Evolutionary conservation across 1,140 invertebrate genomes (phyloP), one percentile per base, ranked within the genome.

Genomic region (Latrodectus geometricus): DNA sequence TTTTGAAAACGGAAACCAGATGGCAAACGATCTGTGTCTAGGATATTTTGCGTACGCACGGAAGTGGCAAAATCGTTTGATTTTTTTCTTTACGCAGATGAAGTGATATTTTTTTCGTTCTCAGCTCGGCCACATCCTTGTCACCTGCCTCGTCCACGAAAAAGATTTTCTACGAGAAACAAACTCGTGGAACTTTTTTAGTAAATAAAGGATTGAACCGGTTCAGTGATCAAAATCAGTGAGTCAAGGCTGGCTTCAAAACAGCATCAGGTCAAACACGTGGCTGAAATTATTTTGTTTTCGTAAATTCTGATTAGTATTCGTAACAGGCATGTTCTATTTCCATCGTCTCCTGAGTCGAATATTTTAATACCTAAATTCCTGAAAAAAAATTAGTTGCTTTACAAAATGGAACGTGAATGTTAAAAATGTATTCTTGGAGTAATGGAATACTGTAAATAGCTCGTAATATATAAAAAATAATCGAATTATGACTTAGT

Each of bases 1-100:
- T n/a, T n/a, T 48, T 17, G 70, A 23, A 73, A 73, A 73, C 70
- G 70, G 70, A 73, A 73, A 73, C 70, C 70, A 73, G 70, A 73
- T 73, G 70, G 70, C 48, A 50, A 23, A 73, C 70, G 70, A 73
- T 73, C 5, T 17, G 21, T 14, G n/a, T 17, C n/a, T 49, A 8
- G 54, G 54, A 61, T 35, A 35, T 35, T 35, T 35, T 35, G 54
- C 17, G 54, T 23, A 9, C 70, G 23, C 70, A 8, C 70, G 70
- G 70, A 73, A 73, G 70, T 49, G 35, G 70, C 12, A 23, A 15
- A 50, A 48, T n/a, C 70, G 48, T 50, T 23, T 2, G 5, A 14
- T 23, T 49, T n/a, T 35, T 35, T 35, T n/a, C n/a, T 61, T 61
- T 61, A 61, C 54, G 17, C 54, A 11, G 54, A 61, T 61, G 54